Conservation (phyloP, 2,113 vertebrate genomes). For the Caranx melampygus region DNA sequence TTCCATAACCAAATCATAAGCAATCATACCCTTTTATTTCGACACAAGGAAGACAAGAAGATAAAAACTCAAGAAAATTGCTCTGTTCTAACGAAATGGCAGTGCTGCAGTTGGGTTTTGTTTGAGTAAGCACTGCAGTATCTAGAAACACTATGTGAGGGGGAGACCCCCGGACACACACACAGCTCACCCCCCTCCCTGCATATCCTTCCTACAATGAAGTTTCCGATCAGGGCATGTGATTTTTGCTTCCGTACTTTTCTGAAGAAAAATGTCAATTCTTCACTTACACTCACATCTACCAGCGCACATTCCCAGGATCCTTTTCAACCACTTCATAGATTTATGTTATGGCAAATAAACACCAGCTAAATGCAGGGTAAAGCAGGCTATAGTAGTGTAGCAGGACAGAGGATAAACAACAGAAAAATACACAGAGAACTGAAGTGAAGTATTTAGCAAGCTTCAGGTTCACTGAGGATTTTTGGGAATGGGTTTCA, state of each 20-base stretch:
- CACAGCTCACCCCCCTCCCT: neutral
- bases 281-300: constrained; percentile 30
- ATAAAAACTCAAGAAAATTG: neutral
- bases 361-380: neutral
- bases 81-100: neutral
- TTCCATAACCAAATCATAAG: neutral
- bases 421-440: constrained; percentile 8
- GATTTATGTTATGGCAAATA: neutral
- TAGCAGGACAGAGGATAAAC: neutral
- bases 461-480: constrained; percentile 21
- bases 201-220: constrained; percentile 43
- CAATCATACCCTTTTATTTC: neutral
- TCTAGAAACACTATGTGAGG: neutral
- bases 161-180: neutral
- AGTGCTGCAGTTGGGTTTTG: neutral
- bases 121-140: neutral
- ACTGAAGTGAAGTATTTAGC: constrained; percentile 19
- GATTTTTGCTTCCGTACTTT: constrained; percentile 23
- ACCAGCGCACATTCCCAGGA: constrained; percentile 7
- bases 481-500: constrained; percentile 66
- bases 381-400: neutral
- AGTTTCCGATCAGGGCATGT: constrained; percentile 7
- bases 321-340: neutral
- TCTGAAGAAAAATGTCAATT: constrained; percentile 49
- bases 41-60: neutral